Base-by-base conservation (phyloP, 2,797 vertebrate species). In the Todus mexicanus region DNA sequence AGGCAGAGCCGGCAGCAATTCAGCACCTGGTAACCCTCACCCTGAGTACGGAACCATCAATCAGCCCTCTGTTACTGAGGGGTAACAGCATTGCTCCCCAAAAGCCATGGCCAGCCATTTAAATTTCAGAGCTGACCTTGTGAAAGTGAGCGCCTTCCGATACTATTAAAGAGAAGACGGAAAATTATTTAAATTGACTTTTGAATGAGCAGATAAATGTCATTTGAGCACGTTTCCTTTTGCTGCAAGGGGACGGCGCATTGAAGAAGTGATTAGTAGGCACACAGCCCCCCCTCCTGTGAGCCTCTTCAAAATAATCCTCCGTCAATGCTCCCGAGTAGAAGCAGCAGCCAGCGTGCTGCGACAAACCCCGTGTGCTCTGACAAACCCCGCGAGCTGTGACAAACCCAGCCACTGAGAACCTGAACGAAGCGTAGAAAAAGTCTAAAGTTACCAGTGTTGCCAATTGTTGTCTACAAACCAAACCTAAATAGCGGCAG, bases 201-300 rank as follows among this genome's bases (percentile, higher is more conserved):
- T 7, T 35, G 40, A 69, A 61, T 29, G 59, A 63, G 51, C 51
- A 53, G 65, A 40, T 31, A 53, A 81, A 75, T 37, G 59, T 18
- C 25, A 60, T 43, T 42, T 23, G 71, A 42, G 33, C 53, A 33
- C 38, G 35, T 59, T 68, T 74, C 56, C 59, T 81, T 25, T 57
- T 47, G 51, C 50, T 89, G 76, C 72, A 61, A 43, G 50, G 65
- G 57, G 27, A 72, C 15, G 6, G 8, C 43, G 81, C 40, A n/a
- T 12, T 47, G 73, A 73, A 75, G 40, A 50, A 75, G 51, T 22
- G 12, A 11, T 70, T 81, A 78, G 70, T 18, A 57, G 86, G 79
- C 48, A 35, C 19, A 88, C 26, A 74, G 69, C 69, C 82, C 84
- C 79, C 79, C 64, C 87, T 84, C 56, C 89, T 66, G 84, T 70